Conservation (phyloP, 2,113 vertebrate genomes). For the Martes martes region DNA sequence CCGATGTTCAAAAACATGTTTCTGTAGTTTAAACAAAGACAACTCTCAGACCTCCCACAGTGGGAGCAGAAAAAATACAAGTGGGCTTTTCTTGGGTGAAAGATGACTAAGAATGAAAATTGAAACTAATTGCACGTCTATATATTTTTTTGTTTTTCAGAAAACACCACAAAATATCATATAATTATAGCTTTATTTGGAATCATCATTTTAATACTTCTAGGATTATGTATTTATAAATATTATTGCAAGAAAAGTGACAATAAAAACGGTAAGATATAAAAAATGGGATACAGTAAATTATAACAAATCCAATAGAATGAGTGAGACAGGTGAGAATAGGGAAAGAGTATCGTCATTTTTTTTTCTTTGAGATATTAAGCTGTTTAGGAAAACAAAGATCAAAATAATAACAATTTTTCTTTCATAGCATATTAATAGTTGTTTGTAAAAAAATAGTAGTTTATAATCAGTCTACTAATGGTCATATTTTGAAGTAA, state of each 20-base stretch:
- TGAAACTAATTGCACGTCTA: background rate
- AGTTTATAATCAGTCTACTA: background rate
- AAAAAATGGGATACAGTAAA: background rate
- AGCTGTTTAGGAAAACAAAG: background rate
- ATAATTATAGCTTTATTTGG: background rate
- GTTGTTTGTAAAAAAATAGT: background rate
- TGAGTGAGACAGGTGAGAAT: background rate
- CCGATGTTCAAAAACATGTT: background rate
- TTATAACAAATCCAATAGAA: background rate
- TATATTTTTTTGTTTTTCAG: background rate
- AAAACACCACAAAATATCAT: background rate
- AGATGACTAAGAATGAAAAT: background rate
- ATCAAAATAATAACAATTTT: background rate
- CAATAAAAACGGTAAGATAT: background rate
- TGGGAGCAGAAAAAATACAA: background rate
- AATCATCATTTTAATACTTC: background rate
- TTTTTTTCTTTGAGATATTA: background rate
- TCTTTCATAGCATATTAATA: background rate
- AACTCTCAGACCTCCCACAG: background rate
- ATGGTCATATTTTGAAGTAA: background rate
- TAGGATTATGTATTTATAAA: too few species aligned
- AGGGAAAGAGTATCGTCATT: background rate
- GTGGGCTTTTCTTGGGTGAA: background rate
- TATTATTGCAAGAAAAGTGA: too few species aligned
- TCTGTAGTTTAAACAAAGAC: background rate